phyloP scores from a whole-genome alignment of 2,113 vertebrate species.

The Calidris pygmaea region DNA sequence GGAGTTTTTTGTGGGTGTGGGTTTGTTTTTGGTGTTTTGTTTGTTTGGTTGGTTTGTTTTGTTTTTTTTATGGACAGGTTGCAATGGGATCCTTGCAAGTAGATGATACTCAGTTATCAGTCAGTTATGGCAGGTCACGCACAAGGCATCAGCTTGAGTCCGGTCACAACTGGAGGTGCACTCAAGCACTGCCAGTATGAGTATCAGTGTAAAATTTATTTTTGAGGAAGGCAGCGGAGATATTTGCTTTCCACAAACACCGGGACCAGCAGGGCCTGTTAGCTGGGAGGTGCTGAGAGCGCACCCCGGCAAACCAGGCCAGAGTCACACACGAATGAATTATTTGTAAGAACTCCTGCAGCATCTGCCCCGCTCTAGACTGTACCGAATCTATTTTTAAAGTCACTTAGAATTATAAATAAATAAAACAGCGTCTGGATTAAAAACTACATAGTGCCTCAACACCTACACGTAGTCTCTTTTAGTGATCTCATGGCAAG shows the following conservation, averaged over 20 bases:
- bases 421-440: conserved; percentile 31
- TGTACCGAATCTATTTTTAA: conserved; percentile 43
- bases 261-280: rapidly evolving
- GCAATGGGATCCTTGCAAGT: background rate
- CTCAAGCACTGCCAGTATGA: background rate
- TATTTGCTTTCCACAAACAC: background rate
- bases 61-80: background rate
- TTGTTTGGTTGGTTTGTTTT: background rate
- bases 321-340: background rate
- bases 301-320: background rate
- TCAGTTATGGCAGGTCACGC: background rate
- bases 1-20: background rate
- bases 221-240: background rate
- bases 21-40: background rate
- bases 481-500: background rate
- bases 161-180: background rate
- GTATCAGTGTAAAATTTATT: background rate
- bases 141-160: background rate
- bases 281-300: background rate
- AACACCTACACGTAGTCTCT: background rate
- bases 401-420: conserved; percentile 60
- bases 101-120: background rate
- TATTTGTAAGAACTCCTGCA: conserved; percentile 36
- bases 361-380: background rate
- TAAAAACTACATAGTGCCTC: conserved; percentile 24